Percentiles rank a stretch among this genome's conserved stretches.
Evolutionary conservation across 1,140 invertebrate genomes (phyloP).

Genomic region (Ptiloglossa arizonensis): DNA sequence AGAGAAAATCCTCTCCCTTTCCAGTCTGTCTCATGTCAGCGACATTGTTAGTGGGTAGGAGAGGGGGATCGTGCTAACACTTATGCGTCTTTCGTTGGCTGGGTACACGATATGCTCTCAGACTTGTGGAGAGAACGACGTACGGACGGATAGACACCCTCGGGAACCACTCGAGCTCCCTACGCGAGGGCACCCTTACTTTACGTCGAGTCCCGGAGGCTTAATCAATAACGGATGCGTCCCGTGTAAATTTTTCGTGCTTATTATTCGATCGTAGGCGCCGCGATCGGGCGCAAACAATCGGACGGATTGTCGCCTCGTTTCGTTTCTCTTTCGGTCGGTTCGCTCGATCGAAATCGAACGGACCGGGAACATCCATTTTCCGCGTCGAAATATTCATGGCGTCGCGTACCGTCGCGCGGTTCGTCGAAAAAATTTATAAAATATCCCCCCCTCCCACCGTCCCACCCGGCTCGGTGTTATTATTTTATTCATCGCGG

Average conservation of each 20-base stretch:
- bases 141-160: constrained; percentile 68
- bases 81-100: constrained; percentile 59
- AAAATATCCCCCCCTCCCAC: not conserved
- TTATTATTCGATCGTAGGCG: constrained; percentile 65
- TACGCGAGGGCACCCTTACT: constrained; percentile 61
- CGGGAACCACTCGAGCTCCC: constrained; percentile 67
- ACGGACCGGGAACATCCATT: too few species aligned
- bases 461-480: too few species aligned
- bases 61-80: constrained; percentile 55
- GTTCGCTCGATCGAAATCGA: not conserved
- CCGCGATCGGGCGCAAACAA: not conserved
- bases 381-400: not conserved
- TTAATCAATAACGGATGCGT: constrained; percentile 70
- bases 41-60: constrained; percentile 56
- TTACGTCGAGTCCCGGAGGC: constrained; percentile 63
- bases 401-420: too few species aligned
- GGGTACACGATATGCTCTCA: constrained; percentile 63
- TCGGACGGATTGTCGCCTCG: not conserved
- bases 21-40: constrained; percentile 51
- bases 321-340: not conserved
- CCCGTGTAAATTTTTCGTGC: constrained; percentile 58
- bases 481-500: not conserved
- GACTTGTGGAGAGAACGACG: constrained; percentile 67
- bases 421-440: too few species aligned
- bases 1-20: constrained; percentile 39